These are phyloP conservation scores for Vulpes ferrilata DNA, from an alignment of 2,113 vertebrate genomes.

Conservation along the genomic window DNA sequence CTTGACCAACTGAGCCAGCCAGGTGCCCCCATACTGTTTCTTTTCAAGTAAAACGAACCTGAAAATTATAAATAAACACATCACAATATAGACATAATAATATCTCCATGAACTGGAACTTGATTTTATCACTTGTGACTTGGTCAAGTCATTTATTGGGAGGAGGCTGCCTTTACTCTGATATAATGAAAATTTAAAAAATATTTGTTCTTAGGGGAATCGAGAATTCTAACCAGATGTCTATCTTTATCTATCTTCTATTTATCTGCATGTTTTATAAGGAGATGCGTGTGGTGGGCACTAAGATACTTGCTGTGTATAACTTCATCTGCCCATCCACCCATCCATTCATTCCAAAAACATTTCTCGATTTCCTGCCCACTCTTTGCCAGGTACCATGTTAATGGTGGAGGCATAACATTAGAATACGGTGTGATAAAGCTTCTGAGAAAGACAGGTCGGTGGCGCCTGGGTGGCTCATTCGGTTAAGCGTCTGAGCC, in stretches of 20 bases:
- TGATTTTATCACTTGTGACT: background rate
- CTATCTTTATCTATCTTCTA: background rate
- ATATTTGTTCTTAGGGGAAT: background rate
- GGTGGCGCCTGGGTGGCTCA: too few species aligned
- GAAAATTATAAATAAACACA: background rate
- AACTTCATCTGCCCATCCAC: background rate
- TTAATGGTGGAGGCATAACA: background rate
- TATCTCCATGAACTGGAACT: background rate
- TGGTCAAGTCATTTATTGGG: background rate
- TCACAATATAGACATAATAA: background rate
- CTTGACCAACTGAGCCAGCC: background rate
- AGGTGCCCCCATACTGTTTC: background rate
- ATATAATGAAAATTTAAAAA: constrained; percentile 1
- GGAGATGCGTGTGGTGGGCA: background rate
- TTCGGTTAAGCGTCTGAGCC: too few species aligned
- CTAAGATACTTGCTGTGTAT: background rate
- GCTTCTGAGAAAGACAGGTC: background rate
- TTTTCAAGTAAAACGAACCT: constrained; percentile 30
- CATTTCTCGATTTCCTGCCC: background rate
- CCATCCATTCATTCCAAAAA: background rate
- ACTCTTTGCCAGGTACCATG: background rate
- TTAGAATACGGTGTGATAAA: background rate
- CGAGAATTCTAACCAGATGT: background rate
- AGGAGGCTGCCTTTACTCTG: background rate
- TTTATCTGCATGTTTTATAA: background rate